Percentiles rank a stretch among this genome's conserved stretches.
These are phyloP conservation scores for Frankliniella fusca DNA, from an alignment of 2,888 invertebrate species.

Conservation along the genomic window DNA sequence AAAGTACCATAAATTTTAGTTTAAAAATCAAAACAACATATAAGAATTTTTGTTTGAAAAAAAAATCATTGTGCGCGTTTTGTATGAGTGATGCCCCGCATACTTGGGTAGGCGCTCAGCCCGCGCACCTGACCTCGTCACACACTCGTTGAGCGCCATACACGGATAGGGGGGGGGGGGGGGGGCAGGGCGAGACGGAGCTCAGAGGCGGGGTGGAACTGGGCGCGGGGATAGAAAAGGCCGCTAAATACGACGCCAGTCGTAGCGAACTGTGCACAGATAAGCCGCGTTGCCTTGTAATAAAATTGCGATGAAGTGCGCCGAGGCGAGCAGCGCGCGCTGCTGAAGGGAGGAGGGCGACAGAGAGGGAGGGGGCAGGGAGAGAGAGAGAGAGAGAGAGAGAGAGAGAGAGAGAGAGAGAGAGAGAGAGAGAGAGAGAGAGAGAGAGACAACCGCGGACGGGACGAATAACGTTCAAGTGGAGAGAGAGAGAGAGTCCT, in stretches of 20 bases:
- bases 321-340: background rate
- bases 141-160: background rate
- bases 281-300: background rate
- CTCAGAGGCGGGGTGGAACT: background rate
- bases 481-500: too few species aligned
- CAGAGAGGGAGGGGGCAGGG: background rate
- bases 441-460: too few species aligned
- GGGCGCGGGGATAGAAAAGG: background rate
- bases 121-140: background rate
- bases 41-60: too few species aligned
- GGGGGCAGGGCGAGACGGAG: background rate
- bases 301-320: slow-evolving; percentile 12
- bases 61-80: too few species aligned
- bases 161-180: background rate
- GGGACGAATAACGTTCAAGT: too few species aligned
- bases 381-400: background rate
- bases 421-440: too few species aligned
- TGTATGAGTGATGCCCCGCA: too few species aligned
- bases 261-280: slow-evolving; percentile 19
- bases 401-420: too few species aligned
- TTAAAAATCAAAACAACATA: too few species aligned
- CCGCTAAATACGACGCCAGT: slow-evolving; percentile 9
- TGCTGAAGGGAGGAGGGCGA: background rate
- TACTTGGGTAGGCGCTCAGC: too few species aligned
- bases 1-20: too few species aligned